These are phyloP conservation scores for Phytoseiulus persimilis DNA, from an alignment of 2,888 invertebrate species.

Conservation along the genomic window DNA sequence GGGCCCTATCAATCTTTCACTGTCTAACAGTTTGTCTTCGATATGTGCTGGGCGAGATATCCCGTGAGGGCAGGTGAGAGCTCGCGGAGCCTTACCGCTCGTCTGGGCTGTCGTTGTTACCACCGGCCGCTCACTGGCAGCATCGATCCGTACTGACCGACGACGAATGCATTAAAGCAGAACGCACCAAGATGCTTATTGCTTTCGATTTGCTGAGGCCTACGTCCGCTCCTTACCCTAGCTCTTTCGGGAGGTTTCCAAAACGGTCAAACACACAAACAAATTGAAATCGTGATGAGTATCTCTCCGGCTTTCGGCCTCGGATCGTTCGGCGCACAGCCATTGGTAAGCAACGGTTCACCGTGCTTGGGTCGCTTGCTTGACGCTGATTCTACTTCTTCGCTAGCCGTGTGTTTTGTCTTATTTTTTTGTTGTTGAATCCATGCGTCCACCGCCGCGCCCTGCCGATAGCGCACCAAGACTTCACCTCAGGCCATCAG, in stretches of 20 bases:
- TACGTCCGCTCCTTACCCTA: background rate
- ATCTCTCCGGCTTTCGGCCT: background rate
- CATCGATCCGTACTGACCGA: background rate
- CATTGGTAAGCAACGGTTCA: background rate
- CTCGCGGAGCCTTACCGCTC: background rate
- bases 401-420: background rate
- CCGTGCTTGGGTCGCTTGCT: background rate
- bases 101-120: background rate
- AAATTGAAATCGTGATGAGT: slow-evolving; percentile 36
- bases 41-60: background rate
- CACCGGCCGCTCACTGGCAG: background rate
- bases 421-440: background rate
- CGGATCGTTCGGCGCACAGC: background rate
- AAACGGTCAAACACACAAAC: background rate
- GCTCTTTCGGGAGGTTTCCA: background rate
- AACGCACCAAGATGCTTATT: background rate
- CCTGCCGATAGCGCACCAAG: background rate
- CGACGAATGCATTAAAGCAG: background rate
- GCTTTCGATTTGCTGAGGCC: background rate
- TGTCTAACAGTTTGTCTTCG: background rate
- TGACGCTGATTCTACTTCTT: background rate
- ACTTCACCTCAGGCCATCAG: background rate
- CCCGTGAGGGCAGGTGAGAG: background rate
- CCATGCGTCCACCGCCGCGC: background rate
- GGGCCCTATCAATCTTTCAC: background rate